These are phyloP conservation scores for Phragmatobia fuliginosa DNA, from an alignment of 2,888 invertebrate genomes.

Conservation along the genomic window DNA sequence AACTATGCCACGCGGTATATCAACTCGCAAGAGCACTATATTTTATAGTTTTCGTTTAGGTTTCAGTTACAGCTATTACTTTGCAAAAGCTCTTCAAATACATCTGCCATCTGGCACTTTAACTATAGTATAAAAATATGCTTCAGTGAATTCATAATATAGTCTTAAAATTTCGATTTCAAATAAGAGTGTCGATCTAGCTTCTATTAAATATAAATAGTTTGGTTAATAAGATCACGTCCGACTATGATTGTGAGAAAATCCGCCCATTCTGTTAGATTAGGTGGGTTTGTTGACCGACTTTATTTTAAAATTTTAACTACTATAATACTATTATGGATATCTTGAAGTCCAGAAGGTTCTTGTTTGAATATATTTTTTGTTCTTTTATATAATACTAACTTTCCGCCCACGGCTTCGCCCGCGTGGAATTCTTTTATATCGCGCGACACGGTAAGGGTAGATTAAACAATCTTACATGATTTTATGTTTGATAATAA, in stretches of 20 bases:
- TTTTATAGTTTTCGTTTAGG: no score
- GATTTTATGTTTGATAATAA: no score
- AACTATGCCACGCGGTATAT: no score
- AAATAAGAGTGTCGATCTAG: conserved; percentile 4
- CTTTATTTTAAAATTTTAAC: background rate
- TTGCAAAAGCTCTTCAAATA: no score
- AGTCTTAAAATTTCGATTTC: background rate
- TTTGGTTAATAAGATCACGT: conserved; percentile 52
- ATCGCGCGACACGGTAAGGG: no score
- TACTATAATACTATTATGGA: background rate
- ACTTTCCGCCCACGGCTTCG: no score
- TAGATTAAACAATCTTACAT: no score
- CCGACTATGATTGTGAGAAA: conserved; percentile 28
- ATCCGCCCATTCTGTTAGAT: conserved; percentile 9
- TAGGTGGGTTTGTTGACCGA: background rate
- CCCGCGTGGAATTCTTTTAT: no score
- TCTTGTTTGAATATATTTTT: no score
- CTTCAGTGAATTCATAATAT: background rate
- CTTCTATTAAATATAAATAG: conserved; percentile 16
- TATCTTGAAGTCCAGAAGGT: background rate
- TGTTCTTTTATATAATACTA: no score
- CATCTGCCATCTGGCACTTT: background rate
- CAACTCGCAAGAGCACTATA: no score
- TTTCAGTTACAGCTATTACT: no score
- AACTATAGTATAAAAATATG: background rate